Base-by-base conservation (phyloP, 2,797 vertebrate species). In the Sebastes oblongus region DNA sequence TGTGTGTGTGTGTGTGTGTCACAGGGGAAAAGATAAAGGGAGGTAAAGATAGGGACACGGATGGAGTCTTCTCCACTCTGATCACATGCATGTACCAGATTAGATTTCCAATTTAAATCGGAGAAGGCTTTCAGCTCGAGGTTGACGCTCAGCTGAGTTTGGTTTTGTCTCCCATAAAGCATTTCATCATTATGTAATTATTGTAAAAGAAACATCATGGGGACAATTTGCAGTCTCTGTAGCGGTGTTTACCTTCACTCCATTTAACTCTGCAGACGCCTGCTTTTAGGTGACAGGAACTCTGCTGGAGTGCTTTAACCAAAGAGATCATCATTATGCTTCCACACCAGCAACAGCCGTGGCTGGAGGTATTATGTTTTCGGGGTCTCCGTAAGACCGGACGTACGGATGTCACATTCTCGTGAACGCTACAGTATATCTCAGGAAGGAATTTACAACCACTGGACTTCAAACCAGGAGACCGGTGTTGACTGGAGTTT, bases 71-170 rank as follows among this genome's bases (percentile, higher is more conserved):
- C 62, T 77, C 66, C 64, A 46, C 67, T 80, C 60, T 56, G 56
- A 82, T 74, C 72, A 60, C 54, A 75, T 64, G 62, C 42, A 62
- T 67, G 70, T 34, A 25, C 14, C 66, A 68, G 71, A 72, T 85
- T 78, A 78, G 27, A 80, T 89, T 88, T 86, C 39, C n/a, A 77
- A 64, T 79, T 79, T 69, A 78, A 78, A 80, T 86, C 22, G n/a
- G 64, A 67, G 70, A 27, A 58, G 42, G 56, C 46, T 75, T 55
- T 66, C 42, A 77, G 66, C 24, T 5, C 22, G 16, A 72, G 42
- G 32, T 11, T 66, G 62, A 72, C 4, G 29, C 72, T 72, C 22
- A 59, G 59, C 58, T 62, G 66, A 62, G 39, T 79, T 30, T 4
- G 8, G 34, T 61, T 62, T 39, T 78, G 71, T 84, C 70, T 72